Evolutionary conservation across 2,797 vertebrate genomes (phyloP).

Genomic region (Oryzias sinensis): DNA sequence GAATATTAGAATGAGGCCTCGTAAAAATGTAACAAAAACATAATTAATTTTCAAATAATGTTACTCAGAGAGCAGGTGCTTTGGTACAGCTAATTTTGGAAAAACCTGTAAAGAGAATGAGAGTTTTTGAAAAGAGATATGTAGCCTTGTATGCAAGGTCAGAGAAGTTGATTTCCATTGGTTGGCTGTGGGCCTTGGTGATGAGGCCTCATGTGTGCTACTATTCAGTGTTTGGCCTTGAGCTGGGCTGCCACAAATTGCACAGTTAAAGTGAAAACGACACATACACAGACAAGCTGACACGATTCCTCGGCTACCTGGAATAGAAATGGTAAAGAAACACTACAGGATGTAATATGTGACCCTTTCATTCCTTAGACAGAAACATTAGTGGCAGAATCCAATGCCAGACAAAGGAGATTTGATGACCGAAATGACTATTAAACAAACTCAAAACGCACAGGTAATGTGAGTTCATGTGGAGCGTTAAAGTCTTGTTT

Average conservation of each 20-base stretch:
- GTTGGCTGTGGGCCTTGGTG: slow-evolving; percentile 4
- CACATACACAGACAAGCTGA: slow-evolving; percentile 11
- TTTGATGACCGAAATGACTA: neutral
- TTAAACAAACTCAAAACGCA: neutral
- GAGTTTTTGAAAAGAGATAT: slow-evolving; percentile 21
- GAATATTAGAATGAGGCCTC: neutral
- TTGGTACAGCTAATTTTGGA: slow-evolving; percentile 17
- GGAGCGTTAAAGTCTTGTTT: too few relatives aligned
- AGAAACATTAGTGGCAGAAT: slow-evolving; percentile 3
- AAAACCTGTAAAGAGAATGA: slow-evolving; percentile 9
- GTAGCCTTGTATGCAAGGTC: slow-evolving; percentile 54
- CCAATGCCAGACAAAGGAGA: neutral
- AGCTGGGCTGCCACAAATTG: slow-evolving; percentile 34
- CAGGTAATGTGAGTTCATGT: neutral
- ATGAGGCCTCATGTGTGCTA: slow-evolving; percentile 56
- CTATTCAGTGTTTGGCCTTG: slow-evolving; percentile 65
- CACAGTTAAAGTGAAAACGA: slow-evolving; percentile 6
- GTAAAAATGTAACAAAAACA: neutral
- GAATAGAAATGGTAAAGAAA: slow-evolving; percentile 16
- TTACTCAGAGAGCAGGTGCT: slow-evolving; percentile 16
- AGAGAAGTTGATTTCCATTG: slow-evolving; percentile 36
- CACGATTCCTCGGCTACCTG: slow-evolving; percentile 10
- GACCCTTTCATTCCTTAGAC: slow-evolving; percentile 10
- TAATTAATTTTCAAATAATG: slow-evolving; percentile 9
- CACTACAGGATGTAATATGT: slow-evolving; percentile 23